Conservation (phyloP, 2,888 invertebrate genomes). For the Heliconius ismenius region DNA sequence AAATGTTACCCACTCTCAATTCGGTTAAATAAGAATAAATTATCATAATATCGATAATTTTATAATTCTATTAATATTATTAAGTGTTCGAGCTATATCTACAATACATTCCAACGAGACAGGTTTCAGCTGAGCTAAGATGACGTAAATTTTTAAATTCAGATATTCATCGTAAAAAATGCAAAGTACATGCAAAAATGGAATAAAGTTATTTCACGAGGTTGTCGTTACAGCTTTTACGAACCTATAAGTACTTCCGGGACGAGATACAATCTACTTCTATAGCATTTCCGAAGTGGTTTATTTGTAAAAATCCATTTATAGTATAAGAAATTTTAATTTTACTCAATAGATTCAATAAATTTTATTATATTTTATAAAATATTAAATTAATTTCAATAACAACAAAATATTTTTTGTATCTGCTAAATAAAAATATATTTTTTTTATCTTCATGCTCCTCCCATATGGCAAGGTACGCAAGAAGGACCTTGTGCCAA, state of each 20-base stretch:
- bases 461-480: background rate
- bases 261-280: constrained; percentile 8
- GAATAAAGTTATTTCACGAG: constrained; percentile 34
- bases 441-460: no score
- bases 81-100: background rate
- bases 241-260: background rate
- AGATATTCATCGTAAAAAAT: background rate
- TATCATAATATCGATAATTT: background rate
- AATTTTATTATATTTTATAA: background rate
- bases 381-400: background rate
- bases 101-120: background rate
- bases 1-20: no score
- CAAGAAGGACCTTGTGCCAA: background rate
- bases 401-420: background rate
- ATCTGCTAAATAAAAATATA: background rate
- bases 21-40: no score
- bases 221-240: constrained; percentile 41
- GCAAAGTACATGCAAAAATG: background rate
- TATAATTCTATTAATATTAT: background rate
- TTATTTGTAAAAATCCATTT: background rate
- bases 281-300: background rate
- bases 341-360: background rate
- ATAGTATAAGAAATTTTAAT: background rate
- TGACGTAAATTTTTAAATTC: constrained; percentile 24
- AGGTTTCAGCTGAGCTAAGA: background rate